These are phyloP conservation scores for Calliopsis andreniformis DNA, from an alignment of 1,140 invertebrate species.

Conservation along the genomic window DNA sequence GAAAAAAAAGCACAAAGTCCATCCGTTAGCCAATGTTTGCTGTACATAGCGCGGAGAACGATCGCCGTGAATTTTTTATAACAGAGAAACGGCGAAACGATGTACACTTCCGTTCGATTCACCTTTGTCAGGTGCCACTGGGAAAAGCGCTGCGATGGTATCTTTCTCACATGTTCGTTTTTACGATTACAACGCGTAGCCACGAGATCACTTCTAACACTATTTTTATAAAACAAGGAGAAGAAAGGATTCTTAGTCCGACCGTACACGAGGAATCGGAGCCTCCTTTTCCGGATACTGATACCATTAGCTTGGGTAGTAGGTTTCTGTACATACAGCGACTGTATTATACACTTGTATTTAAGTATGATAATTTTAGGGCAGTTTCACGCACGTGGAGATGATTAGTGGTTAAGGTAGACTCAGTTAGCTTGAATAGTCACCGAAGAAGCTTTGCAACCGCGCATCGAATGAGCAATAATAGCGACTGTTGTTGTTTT, in stretches of 20 bases:
- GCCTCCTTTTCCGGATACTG: neutral
- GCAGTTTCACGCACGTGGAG: neutral
- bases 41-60: slow-evolving; percentile 18
- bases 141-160: neutral
- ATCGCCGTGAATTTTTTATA: slow-evolving; percentile 23
- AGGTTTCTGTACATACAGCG: slow-evolving; percentile 54
- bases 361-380: slow-evolving; percentile 31
- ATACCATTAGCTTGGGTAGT: slow-evolving; percentile 18
- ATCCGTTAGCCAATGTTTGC: slow-evolving; percentile 16
- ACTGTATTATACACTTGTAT: slow-evolving; percentile 56
- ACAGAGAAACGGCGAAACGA: slow-evolving; percentile 5
- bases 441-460: slow-evolving; percentile 21
- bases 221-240: slow-evolving; percentile 69
- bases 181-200: slow-evolving; percentile 31
- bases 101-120: neutral
- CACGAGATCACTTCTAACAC: slow-evolving; percentile 53
- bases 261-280: neutral
- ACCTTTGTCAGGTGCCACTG: neutral
- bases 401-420: neutral
- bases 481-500: slow-evolving; percentile 16
- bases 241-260: neutral
- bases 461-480: slow-evolving; percentile 52
- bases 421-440: slow-evolving; percentile 6
- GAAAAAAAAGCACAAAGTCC: slow-evolving; percentile 9
- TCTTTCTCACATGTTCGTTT: slow-evolving; percentile 35